Base-by-base conservation (phyloP, 30 jellyfish, hydroid and myxozoan genomes). In the Mastigias papua region DNA sequence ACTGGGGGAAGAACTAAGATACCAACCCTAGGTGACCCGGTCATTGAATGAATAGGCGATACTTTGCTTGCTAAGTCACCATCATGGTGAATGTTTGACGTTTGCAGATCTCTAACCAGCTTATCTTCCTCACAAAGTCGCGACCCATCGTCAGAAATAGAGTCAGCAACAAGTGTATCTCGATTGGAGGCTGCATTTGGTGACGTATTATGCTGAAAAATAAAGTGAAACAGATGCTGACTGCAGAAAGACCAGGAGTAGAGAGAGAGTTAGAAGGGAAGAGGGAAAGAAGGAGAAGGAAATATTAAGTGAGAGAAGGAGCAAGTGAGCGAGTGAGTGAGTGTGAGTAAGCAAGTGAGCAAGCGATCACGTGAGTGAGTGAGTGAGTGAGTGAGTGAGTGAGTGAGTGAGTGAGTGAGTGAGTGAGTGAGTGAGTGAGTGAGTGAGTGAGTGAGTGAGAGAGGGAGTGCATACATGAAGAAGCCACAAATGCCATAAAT, bases 21-120 rank as follows among this genome's bases (percentile, higher is more conserved):
- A 80, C 78, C 26, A 49, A 85, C 94, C 94, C 94, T 72, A n/a
- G 94, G 94, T 17, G 94, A 85, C 11, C 94, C 94, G 0, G 94
- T 85, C 94, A 85, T 70, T 13, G 82, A 48, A 35, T 84, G 93
- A 11, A 57, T 23, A 20, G 93, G 94, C 34, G 94, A 57, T 25
- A 68, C 20, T 63, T n/a, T 42, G 37, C 67, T 74, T 32, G 74
- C 15, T 17, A 74, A 21, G 42, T 72, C 88, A 23, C 22, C 64
- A 20, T 67, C 86, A 30, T 69, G 83, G 17, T 13, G 34, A 6
- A 78, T 22, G 48, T 83, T 76, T 46, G 78, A 88, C 27, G 73
- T 66, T 66, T 88, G 90, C 48, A 78, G 88, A 9, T 88, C 83
- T 28, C 76, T 48, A 6, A 77, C 15, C 62, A 88, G 80, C 75